Conservation (phyloP, 2,888 invertebrate species). For the Mechanitis messenoides region DNA sequence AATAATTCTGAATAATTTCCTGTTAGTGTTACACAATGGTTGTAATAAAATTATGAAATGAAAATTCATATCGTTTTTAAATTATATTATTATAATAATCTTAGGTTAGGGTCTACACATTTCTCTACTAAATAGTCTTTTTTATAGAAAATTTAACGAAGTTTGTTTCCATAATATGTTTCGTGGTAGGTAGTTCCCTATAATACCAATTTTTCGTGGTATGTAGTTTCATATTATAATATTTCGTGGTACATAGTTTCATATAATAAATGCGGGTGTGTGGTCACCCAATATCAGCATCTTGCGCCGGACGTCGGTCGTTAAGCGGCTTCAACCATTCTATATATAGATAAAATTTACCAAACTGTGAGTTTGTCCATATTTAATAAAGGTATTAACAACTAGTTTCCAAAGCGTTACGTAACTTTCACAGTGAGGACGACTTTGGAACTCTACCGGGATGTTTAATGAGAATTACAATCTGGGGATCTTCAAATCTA, state of each 20-base stretch:
- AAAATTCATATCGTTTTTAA: conserved; percentile 7
- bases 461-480: too few species aligned
- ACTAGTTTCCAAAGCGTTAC: too few species aligned
- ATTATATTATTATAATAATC: conserved; percentile 7
- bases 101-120: neutral
- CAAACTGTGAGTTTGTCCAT: too few species aligned
- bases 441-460: too few species aligned
- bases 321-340: conserved; percentile 40
- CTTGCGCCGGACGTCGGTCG: conserved; percentile 53
- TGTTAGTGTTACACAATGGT: conserved; percentile 9
- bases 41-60: conserved; percentile 8
- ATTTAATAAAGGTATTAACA: too few species aligned
- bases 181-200: too few species aligned
- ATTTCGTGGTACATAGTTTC: neutral
- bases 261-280: conserved; percentile 38
- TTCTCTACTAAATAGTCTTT: too few species aligned
- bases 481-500: too few species aligned
- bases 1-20: conserved; percentile 10
- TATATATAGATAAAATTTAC: conserved; percentile 1
- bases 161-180: neutral
- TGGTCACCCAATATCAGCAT: conserved; percentile 41
- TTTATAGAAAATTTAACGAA: too few species aligned
- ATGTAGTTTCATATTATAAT: neutral
- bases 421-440: too few species aligned
- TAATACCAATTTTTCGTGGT: too few species aligned